phyloP scores from a whole-genome alignment of 2,113 vertebrate genomes.

The Lepidothrix coronata region DNA sequence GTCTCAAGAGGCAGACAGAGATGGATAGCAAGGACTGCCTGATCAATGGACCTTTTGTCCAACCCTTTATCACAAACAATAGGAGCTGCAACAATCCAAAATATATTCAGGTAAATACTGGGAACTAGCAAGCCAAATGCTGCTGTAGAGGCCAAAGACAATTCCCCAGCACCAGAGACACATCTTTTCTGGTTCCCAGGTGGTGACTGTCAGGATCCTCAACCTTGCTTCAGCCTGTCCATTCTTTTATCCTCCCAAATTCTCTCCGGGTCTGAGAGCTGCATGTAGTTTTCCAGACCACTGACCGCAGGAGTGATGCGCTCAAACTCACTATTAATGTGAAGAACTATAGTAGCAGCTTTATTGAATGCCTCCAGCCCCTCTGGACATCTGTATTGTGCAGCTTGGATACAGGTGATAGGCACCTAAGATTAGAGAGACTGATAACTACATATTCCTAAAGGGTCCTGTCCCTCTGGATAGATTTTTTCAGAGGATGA shows the following conservation, averaged over 20 bases:
- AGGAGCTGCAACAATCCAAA: background rate
- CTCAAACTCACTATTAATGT: constrained; percentile 42
- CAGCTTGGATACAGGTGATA: constrained; percentile 35
- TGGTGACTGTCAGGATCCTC: background rate
- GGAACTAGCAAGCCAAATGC: background rate
- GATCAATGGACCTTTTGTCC: constrained; percentile 49
- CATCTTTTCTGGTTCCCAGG: background rate
- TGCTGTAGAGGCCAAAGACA: background rate
- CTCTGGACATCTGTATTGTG: constrained; percentile 47
- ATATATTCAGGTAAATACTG: background rate
- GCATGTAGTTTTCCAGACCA: background rate
- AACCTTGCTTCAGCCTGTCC: background rate
- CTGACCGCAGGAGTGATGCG: background rate
- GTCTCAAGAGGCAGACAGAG: background rate
- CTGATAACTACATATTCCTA: constrained; percentile 35
- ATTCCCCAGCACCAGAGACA: background rate
- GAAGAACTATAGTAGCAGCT: constrained; percentile 24
- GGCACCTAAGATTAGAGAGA: constrained; percentile 51
- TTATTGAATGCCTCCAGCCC: constrained; percentile 21
- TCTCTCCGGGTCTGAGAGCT: background rate
- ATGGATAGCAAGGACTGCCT: background rate
- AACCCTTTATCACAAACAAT: constrained; percentile 11
- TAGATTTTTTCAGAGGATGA: constrained; percentile 49
- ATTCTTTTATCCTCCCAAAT: background rate
- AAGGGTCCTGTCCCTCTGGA: constrained; percentile 16